A percentile compares a stretch with the other conserved stretches of the same genome.
Conservation (phyloP, 2,888 invertebrate genomes). For the Arrhopalites spinosus region DNA sequence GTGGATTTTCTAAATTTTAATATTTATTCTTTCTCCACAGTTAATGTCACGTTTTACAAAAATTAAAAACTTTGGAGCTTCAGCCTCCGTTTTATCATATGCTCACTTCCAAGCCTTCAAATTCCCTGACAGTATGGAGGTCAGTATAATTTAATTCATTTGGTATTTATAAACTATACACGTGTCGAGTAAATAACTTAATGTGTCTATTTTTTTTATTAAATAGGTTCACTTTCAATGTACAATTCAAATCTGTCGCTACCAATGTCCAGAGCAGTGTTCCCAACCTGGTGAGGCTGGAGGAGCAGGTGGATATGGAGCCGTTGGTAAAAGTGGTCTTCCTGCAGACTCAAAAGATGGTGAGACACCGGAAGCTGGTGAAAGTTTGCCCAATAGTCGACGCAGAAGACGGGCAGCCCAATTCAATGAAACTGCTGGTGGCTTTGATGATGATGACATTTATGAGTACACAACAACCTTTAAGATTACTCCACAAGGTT, state of each 20-base stretch:
- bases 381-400: constrained; percentile 57
- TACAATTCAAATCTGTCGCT: constrained; percentile 67
- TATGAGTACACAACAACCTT: constrained; percentile 55
- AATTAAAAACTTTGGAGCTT: constrained; percentile 92
- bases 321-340: constrained; percentile 51
- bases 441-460: constrained; percentile 48
- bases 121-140: constrained; percentile 95
- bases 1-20: too few relatives aligned
- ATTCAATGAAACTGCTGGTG: constrained; percentile 45
- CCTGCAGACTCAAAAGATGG: constrained; percentile 62
- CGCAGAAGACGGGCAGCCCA: constrained; percentile 64
- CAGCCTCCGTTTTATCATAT: constrained; percentile 66
- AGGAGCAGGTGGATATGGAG: constrained; percentile 46
- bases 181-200: not conserved
- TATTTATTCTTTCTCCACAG: too few relatives aligned
- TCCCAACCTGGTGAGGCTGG: constrained; percentile 60
- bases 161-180: constrained; percentile 58
- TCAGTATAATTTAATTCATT: constrained; percentile 72
- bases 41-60: constrained; percentile 79
- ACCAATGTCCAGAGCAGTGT: constrained; percentile 91
- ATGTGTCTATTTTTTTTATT: not conserved
- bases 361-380: constrained; percentile 68
- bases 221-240: constrained; percentile 58
- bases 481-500: constrained; percentile 60
- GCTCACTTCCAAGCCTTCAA: constrained; percentile 73